Evolutionary conservation across 2,888 invertebrate genomes (phyloP).

Genomic region (Ariolimax columbianus): DNA sequence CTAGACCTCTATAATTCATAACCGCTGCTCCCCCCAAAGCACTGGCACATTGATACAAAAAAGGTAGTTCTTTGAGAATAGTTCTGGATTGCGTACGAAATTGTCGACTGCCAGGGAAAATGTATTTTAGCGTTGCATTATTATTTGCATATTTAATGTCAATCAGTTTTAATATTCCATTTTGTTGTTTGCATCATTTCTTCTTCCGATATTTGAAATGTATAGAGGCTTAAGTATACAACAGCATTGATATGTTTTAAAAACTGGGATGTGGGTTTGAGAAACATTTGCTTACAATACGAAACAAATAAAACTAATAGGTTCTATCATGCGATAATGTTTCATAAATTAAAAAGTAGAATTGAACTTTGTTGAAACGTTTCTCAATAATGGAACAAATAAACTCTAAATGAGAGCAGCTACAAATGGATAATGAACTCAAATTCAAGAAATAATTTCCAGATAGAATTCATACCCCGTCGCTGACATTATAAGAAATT

Average conservation of each 20-base stretch:
- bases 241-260: neutral
- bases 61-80: neutral
- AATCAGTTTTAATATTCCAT: neutral
- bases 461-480: neutral
- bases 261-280: neutral
- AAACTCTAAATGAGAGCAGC: neutral
- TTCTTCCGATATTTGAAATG: neutral
- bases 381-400: neutral
- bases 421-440: neutral
- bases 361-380: neutral
- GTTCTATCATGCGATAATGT: neutral
- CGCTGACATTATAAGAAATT: neutral
- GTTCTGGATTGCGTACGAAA: neutral
- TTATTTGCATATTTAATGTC: slow-evolving; percentile 19
- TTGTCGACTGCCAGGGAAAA: too few species aligned
- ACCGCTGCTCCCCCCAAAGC: neutral
- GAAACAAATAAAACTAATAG: neutral
- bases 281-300: neutral
- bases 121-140: neutral
- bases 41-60: neutral
- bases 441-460: neutral
- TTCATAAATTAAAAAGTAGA: neutral
- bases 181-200: neutral
- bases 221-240: neutral
- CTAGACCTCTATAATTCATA: slow-evolving; percentile 15